Evolutionary conservation across 2,888 invertebrate genomes (phyloP).

Genomic region (Eristalis intricaria): DNA sequence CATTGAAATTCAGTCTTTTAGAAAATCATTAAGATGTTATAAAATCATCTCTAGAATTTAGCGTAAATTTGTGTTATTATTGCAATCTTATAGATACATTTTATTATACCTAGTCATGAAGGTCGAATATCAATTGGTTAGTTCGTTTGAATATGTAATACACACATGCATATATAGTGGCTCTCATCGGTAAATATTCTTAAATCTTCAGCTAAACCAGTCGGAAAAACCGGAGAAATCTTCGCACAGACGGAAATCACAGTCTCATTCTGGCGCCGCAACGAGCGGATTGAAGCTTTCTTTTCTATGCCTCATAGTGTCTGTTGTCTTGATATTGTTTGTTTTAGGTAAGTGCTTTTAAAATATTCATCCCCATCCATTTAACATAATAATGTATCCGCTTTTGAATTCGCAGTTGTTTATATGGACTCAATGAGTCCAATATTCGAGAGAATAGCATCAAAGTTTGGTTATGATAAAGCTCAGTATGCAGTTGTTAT

Average conservation of each 20-base stretch:
- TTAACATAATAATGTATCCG: not conserved
- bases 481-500: conserved; percentile 92
- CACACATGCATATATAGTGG: not conserved
- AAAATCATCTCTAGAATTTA: conserved; percentile 28
- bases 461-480: conserved; percentile 87
- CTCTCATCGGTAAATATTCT: not conserved
- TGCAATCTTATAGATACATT: conserved; percentile 40
- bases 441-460: conserved; percentile 87
- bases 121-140: conserved; percentile 78
- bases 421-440: conserved; percentile 80
- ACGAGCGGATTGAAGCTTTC: conserved; percentile 79
- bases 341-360: conserved; percentile 77
- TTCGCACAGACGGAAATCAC: conserved; percentile 75
- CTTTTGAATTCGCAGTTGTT: conserved; percentile 74
- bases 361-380: not conserved
- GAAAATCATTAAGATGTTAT: conserved; percentile 11
- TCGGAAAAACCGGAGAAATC: conserved; percentile 75
- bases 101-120: conserved; percentile 75
- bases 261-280: conserved; percentile 71
- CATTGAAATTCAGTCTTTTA: not conserved
- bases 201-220: conserved; percentile 70
- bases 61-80: conserved; percentile 15
- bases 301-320: conserved; percentile 79
- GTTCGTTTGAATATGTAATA: conserved; percentile 8
- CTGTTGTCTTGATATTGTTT: conserved; percentile 78